A percentile compares a stretch with the other conserved stretches of the same genome.
Evolutionary conservation across 2,888 invertebrate genomes (phyloP).

Genomic region (Pherbina coryleti): DNA sequence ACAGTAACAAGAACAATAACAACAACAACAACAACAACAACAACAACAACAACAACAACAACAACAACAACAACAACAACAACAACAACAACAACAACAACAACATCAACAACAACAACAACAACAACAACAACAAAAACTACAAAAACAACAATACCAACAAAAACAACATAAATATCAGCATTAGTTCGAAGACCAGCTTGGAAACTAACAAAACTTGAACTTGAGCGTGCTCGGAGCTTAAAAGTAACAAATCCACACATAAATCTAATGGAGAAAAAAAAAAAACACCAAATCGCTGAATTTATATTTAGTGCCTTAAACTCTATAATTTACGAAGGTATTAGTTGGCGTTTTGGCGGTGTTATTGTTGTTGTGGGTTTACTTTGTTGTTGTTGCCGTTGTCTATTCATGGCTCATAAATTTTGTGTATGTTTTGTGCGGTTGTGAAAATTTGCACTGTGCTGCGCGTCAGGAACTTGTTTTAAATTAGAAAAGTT

Average conservation of each 20-base stretch:
- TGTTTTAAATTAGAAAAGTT: constrained; percentile 21
- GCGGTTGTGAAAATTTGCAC: not conserved
- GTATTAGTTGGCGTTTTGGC: constrained; percentile 5
- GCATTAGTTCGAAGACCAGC: not conserved
- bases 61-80: too few species aligned
- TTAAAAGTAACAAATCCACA: not conserved
- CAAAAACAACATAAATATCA: not conserved
- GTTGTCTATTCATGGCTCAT: constrained; percentile 12
- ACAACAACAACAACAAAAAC: not conserved
- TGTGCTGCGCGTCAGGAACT: not conserved
- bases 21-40: not conserved
- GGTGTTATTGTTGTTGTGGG: not conserved
- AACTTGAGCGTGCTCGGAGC: not conserved
- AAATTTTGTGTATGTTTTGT: constrained; percentile 3
- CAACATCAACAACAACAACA: not conserved
- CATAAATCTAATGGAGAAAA: not conserved
- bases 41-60: too few species aligned
- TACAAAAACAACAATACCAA: not conserved
- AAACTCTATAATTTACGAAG: constrained; percentile 16
- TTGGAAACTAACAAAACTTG: not conserved
- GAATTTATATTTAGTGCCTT: not conserved
- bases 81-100: too few species aligned
- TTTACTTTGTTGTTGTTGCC: constrained; percentile 14
- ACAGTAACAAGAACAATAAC: too few species aligned
- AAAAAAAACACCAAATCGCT: not conserved